Conservation (phyloP, 2,888 invertebrate species). For the Pseudanteris insignis region DNA sequence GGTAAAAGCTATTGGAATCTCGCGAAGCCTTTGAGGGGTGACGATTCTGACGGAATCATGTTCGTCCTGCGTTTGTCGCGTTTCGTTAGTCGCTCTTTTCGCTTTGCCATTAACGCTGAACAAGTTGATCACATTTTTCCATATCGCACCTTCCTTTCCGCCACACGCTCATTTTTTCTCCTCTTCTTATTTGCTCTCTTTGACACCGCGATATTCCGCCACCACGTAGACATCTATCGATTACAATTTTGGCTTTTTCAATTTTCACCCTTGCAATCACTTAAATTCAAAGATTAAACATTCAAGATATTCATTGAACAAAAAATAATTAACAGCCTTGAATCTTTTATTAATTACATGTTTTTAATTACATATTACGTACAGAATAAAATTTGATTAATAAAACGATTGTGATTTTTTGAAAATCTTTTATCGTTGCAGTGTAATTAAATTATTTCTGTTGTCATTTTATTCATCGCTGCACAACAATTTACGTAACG, state of each 20-base stretch:
- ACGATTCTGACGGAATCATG: constrained; percentile 45
- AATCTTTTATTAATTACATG: constrained; percentile 17
- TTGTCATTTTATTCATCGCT: constrained; percentile 5
- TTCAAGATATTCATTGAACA: too few species aligned
- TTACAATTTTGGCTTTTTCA: too few species aligned
- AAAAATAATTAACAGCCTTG: too few species aligned
- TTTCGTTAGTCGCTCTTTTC: constrained; percentile 42
- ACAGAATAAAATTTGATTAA: constrained; percentile 27
- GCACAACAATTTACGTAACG: constrained; percentile 4
- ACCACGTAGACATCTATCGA: too few species aligned
- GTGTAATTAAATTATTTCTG: constrained; percentile 27
- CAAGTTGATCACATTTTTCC: constrained; percentile 34
- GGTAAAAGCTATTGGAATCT: constrained; percentile 62
- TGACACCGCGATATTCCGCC: too few species aligned
- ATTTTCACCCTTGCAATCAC: too few species aligned
- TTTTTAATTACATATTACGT: too few species aligned
- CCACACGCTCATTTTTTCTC: background rate
- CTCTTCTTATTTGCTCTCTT: constrained; percentile 1
- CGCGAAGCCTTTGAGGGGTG: constrained; percentile 51
- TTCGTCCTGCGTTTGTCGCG: constrained; percentile 42
- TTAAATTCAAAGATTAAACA: too few species aligned
- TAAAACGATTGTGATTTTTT: too few species aligned
- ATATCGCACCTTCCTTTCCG: constrained; percentile 22
- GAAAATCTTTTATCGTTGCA: too few species aligned
- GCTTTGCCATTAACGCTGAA: constrained; percentile 37